phyloP scores from a whole-genome alignment of 2,113 vertebrate genomes.

The Micronycteris hirsuta region DNA sequence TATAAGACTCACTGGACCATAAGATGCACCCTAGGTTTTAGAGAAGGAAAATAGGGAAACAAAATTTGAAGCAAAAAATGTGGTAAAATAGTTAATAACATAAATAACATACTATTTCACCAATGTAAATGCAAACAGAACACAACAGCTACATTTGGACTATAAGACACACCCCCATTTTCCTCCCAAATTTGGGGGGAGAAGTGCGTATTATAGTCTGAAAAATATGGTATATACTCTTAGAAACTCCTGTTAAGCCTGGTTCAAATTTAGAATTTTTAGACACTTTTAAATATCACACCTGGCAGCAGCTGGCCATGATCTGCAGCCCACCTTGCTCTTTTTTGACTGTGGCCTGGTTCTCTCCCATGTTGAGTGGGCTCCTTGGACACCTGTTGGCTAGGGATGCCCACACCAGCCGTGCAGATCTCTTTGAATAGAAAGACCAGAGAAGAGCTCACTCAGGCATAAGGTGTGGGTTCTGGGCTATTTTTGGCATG shows the following conservation, averaged over 20 bases:
- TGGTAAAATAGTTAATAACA: too few species aligned
- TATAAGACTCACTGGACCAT: too few species aligned
- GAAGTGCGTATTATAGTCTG: too few species aligned
- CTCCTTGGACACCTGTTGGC: not conserved
- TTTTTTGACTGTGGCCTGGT: not conserved
- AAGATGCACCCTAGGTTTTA: too few species aligned
- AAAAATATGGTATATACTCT: too few species aligned
- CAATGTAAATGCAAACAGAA: too few species aligned
- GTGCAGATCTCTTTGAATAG: not conserved
- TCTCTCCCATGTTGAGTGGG: not conserved
- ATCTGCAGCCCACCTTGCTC: not conserved
- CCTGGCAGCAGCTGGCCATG: not conserved
- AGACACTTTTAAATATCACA: not conserved
- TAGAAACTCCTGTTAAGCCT: not conserved
- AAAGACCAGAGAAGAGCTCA: not conserved
- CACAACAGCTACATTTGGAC: too few species aligned
- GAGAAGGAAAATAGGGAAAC: too few species aligned
- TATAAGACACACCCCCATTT: too few species aligned
- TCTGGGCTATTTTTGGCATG: not conserved
- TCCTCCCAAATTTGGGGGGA: too few species aligned
- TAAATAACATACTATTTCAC: too few species aligned
- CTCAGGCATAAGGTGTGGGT: not conserved
- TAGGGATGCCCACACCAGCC: not conserved
- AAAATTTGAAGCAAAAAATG: too few species aligned
- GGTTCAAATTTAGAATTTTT: not conserved